Evolutionary conservation across 2,888 invertebrate genomes (phyloP).

Genomic region (Calameuta idolon): DNA sequence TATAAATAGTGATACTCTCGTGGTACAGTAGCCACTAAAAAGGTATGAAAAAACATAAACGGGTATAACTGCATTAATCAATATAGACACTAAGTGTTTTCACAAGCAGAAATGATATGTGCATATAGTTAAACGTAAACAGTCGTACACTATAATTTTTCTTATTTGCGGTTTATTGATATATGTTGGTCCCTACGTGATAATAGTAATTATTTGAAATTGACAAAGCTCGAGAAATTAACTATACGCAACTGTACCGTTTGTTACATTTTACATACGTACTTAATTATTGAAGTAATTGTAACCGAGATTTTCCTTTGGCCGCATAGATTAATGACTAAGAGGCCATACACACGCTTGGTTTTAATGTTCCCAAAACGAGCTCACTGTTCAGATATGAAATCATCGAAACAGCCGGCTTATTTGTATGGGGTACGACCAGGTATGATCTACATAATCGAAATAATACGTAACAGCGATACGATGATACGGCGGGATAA

Average conservation of each 20-base stretch:
- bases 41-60: not conserved
- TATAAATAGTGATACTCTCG: not conserved
- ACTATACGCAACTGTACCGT: not conserved
- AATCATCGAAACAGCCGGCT: conserved; percentile 37
- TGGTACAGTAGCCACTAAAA: not conserved
- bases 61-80: not conserved
- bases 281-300: not conserved
- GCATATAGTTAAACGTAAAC: not conserved
- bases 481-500: not conserved
- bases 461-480: no score
- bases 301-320: conserved; percentile 34
- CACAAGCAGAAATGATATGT: not conserved
- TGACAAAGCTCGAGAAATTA: not conserved
- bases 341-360: conserved; percentile 53
- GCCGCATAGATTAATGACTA: conserved; percentile 29
- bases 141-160: not conserved
- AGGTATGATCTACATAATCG: not conserved
- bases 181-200: not conserved
- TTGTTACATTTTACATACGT: not conserved
- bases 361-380: conserved; percentile 47
- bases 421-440: conserved; percentile 17
- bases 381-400: conserved; percentile 28
- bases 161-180: not conserved
- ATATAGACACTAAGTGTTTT: not conserved
- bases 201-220: not conserved